phyloP scores from a whole-genome alignment of 1,140 invertebrate species.

The Achatina immaculata region DNA sequence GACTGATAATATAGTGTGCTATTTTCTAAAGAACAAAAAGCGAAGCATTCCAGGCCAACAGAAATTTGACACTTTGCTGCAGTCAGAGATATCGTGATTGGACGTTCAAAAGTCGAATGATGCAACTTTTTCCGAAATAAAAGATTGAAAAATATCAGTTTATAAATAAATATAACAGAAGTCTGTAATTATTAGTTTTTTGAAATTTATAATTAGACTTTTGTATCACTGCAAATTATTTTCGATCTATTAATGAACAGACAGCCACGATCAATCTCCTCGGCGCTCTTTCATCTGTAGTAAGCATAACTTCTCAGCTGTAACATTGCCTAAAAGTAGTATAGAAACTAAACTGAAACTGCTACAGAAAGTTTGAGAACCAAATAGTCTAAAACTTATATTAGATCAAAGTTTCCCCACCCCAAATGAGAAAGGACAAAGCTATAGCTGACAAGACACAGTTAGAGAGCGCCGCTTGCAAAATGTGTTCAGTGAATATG shows the following conservation, averaged over 20 bases:
- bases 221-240: neutral
- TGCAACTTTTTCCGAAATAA: neutral
- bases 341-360: too few relatives aligned
- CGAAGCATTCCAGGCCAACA: constrained; percentile 34
- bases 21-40: neutral
- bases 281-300: neutral
- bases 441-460: neutral
- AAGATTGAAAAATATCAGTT: neutral
- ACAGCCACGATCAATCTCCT: neutral
- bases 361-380: neutral
- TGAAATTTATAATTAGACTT: neutral
- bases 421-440: neutral
- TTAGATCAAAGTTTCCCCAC: neutral
- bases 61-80: constrained; percentile 24
- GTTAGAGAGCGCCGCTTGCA: constrained; percentile 18
- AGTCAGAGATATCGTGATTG: constrained; percentile 1
- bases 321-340: neutral
- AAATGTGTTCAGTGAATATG: constrained; percentile 24
- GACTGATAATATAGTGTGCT: neutral
- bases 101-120: neutral
- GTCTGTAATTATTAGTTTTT: neutral
- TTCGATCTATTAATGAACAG: neutral
- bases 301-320: neutral
- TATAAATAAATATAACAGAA: neutral
- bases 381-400: neutral